phyloP scores from a whole-genome alignment of 1,140 invertebrate genomes.

The Drosophila elegans region DNA sequence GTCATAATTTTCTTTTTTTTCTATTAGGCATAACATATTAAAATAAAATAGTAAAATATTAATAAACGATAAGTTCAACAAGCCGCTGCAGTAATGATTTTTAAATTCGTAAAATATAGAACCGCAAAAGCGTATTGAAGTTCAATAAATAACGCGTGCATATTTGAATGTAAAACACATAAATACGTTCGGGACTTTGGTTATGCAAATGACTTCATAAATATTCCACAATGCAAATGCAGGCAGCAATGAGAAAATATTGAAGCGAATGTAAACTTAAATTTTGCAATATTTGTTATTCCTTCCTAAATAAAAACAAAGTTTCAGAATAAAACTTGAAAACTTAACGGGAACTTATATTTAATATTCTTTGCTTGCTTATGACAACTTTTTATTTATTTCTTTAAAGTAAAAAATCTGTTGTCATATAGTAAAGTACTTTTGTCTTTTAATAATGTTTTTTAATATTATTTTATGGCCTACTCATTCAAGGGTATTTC shows the following conservation, averaged over 20 bases:
- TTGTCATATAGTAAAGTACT: background rate
- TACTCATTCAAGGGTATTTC: background rate
- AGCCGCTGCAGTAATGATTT: background rate
- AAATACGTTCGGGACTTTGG: conserved; percentile 26
- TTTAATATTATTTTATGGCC: background rate
- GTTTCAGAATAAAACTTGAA: too few species aligned
- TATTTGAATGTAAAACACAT: conserved; percentile 19
- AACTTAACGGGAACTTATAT: too few species aligned
- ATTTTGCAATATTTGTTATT: background rate
- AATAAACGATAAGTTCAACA: background rate
- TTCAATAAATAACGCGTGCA: conserved; percentile 4
- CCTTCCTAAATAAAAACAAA: too few species aligned
- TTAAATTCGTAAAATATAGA: conserved; percentile 1
- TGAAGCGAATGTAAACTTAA: background rate
- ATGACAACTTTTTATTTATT: too few species aligned
- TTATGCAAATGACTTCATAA: conserved; percentile 36
- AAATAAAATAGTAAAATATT: too few species aligned
- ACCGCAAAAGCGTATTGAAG: background rate
- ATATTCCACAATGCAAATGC: conserved; percentile 22
- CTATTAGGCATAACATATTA: too few species aligned
- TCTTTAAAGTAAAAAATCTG: too few species aligned
- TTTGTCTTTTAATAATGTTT: background rate
- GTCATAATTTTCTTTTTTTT: background rate
- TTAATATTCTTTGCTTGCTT: too few species aligned
- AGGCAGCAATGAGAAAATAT: conserved; percentile 11